These are phyloP conservation scores for Pelodiscus sinensis DNA, from an alignment of 2,113 vertebrate genomes.

Conservation along the genomic window DNA sequence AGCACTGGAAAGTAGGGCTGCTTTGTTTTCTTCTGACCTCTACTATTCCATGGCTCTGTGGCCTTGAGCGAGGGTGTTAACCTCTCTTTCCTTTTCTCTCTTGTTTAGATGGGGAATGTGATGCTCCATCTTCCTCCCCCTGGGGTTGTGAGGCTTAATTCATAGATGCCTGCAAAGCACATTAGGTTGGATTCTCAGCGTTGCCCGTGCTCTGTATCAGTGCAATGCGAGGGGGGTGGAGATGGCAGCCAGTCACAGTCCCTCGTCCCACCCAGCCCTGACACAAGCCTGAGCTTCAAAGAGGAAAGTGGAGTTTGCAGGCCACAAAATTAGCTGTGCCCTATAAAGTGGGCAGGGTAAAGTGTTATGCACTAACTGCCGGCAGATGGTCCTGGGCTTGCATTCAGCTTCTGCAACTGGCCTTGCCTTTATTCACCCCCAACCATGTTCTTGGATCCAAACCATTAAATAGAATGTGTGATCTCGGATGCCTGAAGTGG, in stretches of 20 bases:
- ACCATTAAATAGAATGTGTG: neutral
- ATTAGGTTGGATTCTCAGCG: neutral
- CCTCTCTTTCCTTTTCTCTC: neutral
- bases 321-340: neutral
- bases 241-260: neutral
- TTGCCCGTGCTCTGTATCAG: neutral
- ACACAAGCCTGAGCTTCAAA: neutral
- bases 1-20: neutral
- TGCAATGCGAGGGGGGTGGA: neutral
- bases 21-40: neutral
- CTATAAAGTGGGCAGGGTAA: neutral
- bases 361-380: neutral
- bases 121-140: neutral
- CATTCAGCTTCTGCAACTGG: neutral
- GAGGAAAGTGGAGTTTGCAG: neutral
- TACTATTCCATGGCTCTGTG: neutral
- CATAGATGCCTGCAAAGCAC: neutral
- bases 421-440: neutral
- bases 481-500: neutral
- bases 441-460: neutral
- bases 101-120: neutral
- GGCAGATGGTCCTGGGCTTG: neutral
- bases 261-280: neutral
- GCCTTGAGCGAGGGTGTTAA: neutral
- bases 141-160: neutral